Base-by-base conservation (phyloP, 2,888 invertebrate genomes). In the Blastobasis adustella region DNA sequence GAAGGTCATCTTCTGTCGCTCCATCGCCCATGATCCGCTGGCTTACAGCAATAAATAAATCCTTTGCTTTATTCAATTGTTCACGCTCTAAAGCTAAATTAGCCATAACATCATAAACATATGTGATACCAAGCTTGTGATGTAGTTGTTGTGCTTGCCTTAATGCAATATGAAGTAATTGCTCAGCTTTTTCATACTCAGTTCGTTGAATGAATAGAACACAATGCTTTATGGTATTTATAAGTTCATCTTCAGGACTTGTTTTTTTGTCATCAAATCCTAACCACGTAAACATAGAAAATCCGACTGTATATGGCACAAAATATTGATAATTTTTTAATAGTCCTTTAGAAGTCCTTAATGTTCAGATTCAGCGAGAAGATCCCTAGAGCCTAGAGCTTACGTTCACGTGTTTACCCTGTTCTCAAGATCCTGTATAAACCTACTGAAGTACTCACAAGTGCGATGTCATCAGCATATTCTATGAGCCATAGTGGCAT, bases 101-200 rank as follows among this genome's bases (percentile, higher is more conserved):
- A 0, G 98, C 99, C 93, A 99, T 92, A 46, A 97, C 83, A 80
- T 98, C 98, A 72, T 95, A 96, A 52, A 98, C 93, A 71, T 98
- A 97, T 0, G 96, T 93, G 50, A 96, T 89, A 1, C 95, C 97
- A 58, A 94, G 90, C 59, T 93, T 84, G 76, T 95, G 92, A 52
- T 93, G 91, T 52, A 95, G 88, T 64, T 95, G 94, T 71, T 96
- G 95, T 4, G 97, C 96, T 82, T 96, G 91, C 56, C 93, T 91
- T 56, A 98, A 82, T 0, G 97, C 96, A 37, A 97, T 77, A 79
- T 98, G 97, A 9, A 98, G 89, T 76, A 96, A 91, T 79, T 94
- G 93, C 73, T 98, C 96, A 0, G 98, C 97, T 71, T 92, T 93
- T 5, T 90, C 89, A 63, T 85, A 91, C 65, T 93, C 90, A 59